Base-by-base conservation (phyloP, 2,113 vertebrate genomes). In the Lamprotornis superbus region DNA sequence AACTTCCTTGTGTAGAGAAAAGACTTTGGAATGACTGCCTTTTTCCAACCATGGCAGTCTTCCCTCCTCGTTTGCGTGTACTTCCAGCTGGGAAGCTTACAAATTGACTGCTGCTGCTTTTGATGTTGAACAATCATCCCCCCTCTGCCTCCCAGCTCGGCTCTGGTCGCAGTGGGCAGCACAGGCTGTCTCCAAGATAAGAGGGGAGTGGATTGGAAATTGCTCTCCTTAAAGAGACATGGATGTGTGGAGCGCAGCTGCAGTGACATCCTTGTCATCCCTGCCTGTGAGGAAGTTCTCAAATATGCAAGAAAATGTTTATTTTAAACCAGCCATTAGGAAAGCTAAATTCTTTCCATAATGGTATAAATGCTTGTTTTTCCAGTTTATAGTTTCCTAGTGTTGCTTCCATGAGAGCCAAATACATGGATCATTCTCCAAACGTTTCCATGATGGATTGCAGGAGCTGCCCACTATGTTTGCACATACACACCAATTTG, bases 31-130 rank as follows among this genome's bases (percentile, higher is more conserved):
- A 80, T 86, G 53, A 56, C 57, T 44, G 44, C 14, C 21, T 40
- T 75, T 95, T 84, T 46, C 57, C 67, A 57, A 0, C 19, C 64
- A 9, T 27, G 37, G 81, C 49, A 73, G 28, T 35, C 37, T 74
- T 68, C 31, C 53, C 49, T 76, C 70, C 80, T 77, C 0, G 19
- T 90, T 94, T 91, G 83, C 77, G 46, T 24, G 35, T 52, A 21
- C 78, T 87, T 93, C 94, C 91, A 96, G 89, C 96, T 95, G 96
- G 74, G 95, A 85, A 93, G 94, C 81, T 95, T 91, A 93, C 94
- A 97, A 95, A 95, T 95, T 89, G 91, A 65, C 74, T 91, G 87
- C 93, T 95, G 89, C 93, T 95, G 10, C 94, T 94, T 96, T 94
- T 96, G 94, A 87, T 96, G 95, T 93, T 0, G 21, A 94, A 86